Percentiles rank a stretch among this genome's conserved stretches.
Conservation (phyloP, 2,888 invertebrate genomes). For the Portevinia maculata region DNA sequence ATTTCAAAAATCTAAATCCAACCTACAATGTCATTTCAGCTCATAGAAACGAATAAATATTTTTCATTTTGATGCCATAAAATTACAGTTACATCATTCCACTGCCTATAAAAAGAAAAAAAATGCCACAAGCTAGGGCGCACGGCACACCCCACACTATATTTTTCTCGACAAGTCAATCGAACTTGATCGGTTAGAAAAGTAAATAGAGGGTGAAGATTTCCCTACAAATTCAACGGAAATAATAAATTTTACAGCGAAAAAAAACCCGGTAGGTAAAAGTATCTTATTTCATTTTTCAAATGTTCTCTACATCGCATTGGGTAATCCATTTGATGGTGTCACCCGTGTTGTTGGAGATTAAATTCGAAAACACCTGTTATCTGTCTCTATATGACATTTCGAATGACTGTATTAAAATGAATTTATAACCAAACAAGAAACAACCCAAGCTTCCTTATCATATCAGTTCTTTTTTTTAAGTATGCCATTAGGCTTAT, state of each 20-base stretch:
- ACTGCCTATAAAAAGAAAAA: not conserved
- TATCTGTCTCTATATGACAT: slow-evolving; percentile 1
- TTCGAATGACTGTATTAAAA: not conserved
- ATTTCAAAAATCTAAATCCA: not conserved
- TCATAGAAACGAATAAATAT: not conserved
- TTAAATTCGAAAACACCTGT: slow-evolving; percentile 28
- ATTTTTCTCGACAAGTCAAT: slow-evolving; percentile 20
- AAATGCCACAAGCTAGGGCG: not conserved
- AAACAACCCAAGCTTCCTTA: too few species aligned
- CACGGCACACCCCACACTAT: not conserved
- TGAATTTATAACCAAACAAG: too few species aligned
- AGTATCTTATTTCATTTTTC: slow-evolving; percentile 2
- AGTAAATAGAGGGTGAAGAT: slow-evolving; percentile 4
- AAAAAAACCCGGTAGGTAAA: not conserved
- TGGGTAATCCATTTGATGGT: slow-evolving; percentile 8
- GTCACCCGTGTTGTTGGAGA: slow-evolving; percentile 1
- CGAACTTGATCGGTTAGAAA: slow-evolving; percentile 16
- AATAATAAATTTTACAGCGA: slow-evolving; percentile 28
- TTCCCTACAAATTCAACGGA: slow-evolving; percentile 15
- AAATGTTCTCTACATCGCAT: too few species aligned
- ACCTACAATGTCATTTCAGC: slow-evolving; percentile 7
- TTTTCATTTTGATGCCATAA: not conserved
- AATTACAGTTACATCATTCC: slow-evolving; percentile 17
- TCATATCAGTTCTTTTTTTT: too few species aligned
- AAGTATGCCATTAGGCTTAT: too few species aligned